Percentiles rank a stretch among this genome's conserved stretches.
phyloP scores from a whole-genome alignment of 1,140 invertebrate species.

The Drosophila pachea region DNA sequence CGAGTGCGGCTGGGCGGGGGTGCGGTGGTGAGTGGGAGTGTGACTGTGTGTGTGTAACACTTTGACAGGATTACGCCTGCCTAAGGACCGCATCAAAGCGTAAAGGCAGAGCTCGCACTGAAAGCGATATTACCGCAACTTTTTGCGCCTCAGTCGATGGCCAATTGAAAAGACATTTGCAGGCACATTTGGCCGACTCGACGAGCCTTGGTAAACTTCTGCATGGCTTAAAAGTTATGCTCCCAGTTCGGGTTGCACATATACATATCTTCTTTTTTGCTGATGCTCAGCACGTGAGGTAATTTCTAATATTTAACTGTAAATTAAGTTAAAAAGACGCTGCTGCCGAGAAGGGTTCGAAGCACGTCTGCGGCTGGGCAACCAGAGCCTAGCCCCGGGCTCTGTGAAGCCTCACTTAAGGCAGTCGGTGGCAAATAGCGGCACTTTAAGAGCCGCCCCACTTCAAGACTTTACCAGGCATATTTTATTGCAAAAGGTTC shows the following conservation, averaged over 20 bases:
- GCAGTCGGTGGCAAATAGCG: constrained; percentile 12
- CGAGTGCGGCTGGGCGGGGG: constrained; percentile 1
- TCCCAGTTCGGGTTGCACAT: constrained; percentile 23
- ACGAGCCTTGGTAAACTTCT: constrained; percentile 51
- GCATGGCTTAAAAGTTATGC: constrained; percentile 73
- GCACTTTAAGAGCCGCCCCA: constrained; percentile 11
- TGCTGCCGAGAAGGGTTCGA: constrained; percentile 41
- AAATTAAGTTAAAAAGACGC: constrained; percentile 66
- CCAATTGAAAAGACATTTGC: constrained; percentile 77
- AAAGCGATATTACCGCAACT: constrained; percentile 71
- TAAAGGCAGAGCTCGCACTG: constrained; percentile 35
- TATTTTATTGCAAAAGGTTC: constrained; percentile 70
- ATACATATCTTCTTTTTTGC: constrained; percentile 10
- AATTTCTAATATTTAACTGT: constrained; percentile 77
- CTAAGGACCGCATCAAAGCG: constrained; percentile 73
- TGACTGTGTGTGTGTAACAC: constrained; percentile 47
- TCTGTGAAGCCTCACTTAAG: constrained; percentile 1
- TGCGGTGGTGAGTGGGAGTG: constrained; percentile 12
- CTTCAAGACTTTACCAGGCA: constrained; percentile 68
- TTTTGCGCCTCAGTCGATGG: constrained; percentile 65
- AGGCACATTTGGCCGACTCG: constrained; percentile 60
- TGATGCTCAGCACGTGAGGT: constrained; percentile 70
- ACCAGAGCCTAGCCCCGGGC: constrained; percentile 1
- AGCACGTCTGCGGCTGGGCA: constrained; percentile 42
- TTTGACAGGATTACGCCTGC: constrained; percentile 77